Conservation (phyloP, 2,113 vertebrate genomes). For the Cavia porcellus region DNA sequence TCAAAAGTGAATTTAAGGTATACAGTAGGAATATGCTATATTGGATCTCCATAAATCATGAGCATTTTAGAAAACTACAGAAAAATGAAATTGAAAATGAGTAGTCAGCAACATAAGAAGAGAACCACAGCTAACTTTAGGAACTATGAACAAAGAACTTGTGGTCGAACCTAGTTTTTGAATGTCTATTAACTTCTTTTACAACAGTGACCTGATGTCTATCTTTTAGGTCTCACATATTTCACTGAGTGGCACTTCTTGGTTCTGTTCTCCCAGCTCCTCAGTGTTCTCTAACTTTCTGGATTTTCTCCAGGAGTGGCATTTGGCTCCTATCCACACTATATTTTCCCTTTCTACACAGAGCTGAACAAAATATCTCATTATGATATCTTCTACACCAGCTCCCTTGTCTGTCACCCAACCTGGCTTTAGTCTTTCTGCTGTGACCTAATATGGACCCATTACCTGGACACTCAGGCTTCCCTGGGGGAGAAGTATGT, state of each 20-base stretch:
- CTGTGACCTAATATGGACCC: background rate
- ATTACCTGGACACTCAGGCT: background rate
- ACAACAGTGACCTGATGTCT: background rate
- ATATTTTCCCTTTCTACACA: background rate
- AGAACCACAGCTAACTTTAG: background rate
- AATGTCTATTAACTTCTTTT: background rate
- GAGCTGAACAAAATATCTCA: background rate
- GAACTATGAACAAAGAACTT: background rate
- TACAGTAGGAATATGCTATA: background rate
- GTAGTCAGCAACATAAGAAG: background rate
- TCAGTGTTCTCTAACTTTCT: background rate
- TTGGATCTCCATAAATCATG: background rate
- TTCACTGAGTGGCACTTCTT: background rate
- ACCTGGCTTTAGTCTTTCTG: background rate
- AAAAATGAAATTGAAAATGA: background rate
- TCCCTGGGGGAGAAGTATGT: background rate
- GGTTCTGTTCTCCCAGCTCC: background rate
- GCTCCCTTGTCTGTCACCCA: background rate
- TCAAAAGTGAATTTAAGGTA: background rate
- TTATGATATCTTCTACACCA: background rate
- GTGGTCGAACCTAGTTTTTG: background rate
- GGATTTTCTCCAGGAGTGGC: background rate
- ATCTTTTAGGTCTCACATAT: background rate
- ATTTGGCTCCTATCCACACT: background rate
- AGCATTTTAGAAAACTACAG: background rate